Evolutionary conservation across 1,140 invertebrate genomes (phyloP), one percentile per base, ranked within the genome.

Genomic region (Anoplophora glabripennis): DNA sequence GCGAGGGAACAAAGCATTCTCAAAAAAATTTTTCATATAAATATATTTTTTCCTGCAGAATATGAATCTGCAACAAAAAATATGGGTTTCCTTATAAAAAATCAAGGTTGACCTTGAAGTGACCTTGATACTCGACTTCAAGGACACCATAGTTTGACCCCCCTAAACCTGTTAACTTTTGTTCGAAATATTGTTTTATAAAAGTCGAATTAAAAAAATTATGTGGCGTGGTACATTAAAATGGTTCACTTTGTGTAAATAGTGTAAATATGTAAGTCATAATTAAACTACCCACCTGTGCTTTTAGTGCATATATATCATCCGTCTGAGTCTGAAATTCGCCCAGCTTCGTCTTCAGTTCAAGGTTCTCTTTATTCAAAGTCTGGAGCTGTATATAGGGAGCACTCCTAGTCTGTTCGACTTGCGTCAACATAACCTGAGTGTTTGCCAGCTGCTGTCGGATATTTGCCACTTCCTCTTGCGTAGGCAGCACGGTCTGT

Each of bases 401-500:
- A 1, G 18, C 46, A 1, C 40, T 40, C 40, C 55, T 56, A 12
- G 36, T 52, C 11, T 61, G 51, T 9, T 64, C 53, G 18, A 58
- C 51, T 7, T 67, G 44, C n/a, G 63, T 71, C 4, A 67, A 49
- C 14, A 53, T 44, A 55, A 57, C 63, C 46, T 71, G 69, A 33
- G 65, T 53, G n/a, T 57, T 45, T 49, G 59, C 59, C 12, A 71
- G 45, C 47, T 71, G 69, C 34, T 65, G 54, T 34, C 59, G 53
- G 4, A 58, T 11, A 15, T 59, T 57, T 0, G 33, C 28, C 11
- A 59, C n/a, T 51, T 62, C 57, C 53, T 61, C 57, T 35, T 33
- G 37, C 42, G 12, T 49, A 11, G 21, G 35, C 21, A 28, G 21
- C 21, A 21, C 4, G 15, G 8, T 28, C 7, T 8, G 8, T 56